Percentiles rank a stretch among this genome's conserved stretches.
Conservation (phyloP, 2,113 vertebrate genomes). For the Theristicus caerulescens region DNA sequence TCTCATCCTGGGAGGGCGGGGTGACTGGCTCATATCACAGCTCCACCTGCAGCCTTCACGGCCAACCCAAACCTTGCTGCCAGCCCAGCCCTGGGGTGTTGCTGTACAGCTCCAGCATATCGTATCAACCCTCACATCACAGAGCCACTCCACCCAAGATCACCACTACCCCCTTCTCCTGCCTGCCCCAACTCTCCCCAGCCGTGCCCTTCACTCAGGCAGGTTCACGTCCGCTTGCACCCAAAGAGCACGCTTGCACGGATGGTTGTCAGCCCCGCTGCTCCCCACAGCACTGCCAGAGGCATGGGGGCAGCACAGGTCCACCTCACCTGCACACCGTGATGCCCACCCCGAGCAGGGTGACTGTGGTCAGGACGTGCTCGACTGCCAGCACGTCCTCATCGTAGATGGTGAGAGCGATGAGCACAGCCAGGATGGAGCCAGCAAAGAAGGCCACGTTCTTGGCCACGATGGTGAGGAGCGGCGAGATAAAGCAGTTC, state of each 20-base stretch:
- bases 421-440: constrained; percentile 94
- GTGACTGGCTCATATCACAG: neutral
- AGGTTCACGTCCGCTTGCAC: neutral
- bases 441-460: constrained; percentile 97
- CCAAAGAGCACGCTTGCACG: neutral
- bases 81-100: neutral
- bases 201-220: neutral
- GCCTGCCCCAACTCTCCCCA: neutral
- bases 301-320: neutral
- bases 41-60: neutral
- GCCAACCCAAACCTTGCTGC: neutral
- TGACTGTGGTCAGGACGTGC: constrained; percentile 93
- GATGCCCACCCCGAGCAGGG: constrained; percentile 92
- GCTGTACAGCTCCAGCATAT: neutral
- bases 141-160: neutral
- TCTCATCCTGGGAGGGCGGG: neutral
- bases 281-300: neutral
- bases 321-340: constrained; percentile 91
- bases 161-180: neutral
- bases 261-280: neutral
- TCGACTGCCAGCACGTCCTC: constrained; percentile 95
- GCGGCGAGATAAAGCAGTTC: constrained; percentile 97
- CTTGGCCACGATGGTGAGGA: constrained; percentile 94
- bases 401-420: constrained; percentile 95
- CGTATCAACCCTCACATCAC: neutral